Percentiles rank a stretch among this genome's conserved stretches.
Evolutionary conservation across 2,888 invertebrate genomes (phyloP).

Genomic region (Cantharis flavilabris): DNA sequence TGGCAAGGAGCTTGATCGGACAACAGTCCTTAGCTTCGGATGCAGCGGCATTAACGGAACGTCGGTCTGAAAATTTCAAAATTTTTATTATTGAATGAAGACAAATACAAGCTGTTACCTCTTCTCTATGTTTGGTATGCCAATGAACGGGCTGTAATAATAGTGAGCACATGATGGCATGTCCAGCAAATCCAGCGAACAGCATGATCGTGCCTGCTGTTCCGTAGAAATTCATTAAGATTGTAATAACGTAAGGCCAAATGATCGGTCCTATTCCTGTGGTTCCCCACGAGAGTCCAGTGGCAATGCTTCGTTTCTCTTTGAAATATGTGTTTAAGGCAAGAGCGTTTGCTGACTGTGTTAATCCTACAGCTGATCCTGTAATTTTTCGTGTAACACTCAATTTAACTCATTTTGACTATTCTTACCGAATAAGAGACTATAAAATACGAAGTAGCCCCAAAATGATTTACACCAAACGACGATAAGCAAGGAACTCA

Average conservation of each 20-base stretch:
- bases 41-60: not conserved
- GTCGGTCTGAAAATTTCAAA: not conserved
- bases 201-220: conserved; percentile 70
- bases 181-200: conserved; percentile 68
- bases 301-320: conserved; percentile 69
- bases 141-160: conserved; percentile 76
- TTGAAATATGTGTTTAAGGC: conserved; percentile 78
- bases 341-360: conserved; percentile 64
- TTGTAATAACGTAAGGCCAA: conserved; percentile 72
- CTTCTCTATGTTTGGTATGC: conserved; percentile 63
- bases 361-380: conserved; percentile 8
- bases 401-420: not conserved
- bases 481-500: conserved; percentile 63
- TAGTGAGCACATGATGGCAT: conserved; percentile 69
- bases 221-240: conserved; percentile 63
- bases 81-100: not conserved
- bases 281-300: conserved; percentile 72
- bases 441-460: conserved; percentile 67
- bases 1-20: not conserved
- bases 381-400: not conserved
- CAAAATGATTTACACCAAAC: conserved; percentile 67
- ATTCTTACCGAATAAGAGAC: conserved; percentile 70
- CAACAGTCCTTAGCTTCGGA: not conserved
- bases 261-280: conserved; percentile 75
- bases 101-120: not conserved